These are phyloP conservation scores for Tachyglossus aculeatus DNA, from an alignment of 2,797 vertebrate genomes.

Conservation along the genomic window DNA sequence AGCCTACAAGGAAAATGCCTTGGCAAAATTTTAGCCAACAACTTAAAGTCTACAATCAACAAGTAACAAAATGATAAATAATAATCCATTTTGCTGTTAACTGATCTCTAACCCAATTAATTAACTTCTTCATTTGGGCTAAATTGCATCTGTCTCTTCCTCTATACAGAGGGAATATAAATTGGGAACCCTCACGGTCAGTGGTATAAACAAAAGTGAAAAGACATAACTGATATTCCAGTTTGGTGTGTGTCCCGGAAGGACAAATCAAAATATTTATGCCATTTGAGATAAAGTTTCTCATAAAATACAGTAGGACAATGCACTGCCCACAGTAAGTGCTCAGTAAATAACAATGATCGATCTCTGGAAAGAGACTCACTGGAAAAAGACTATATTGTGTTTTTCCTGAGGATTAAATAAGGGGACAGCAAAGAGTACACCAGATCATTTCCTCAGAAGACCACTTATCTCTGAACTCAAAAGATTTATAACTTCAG, in stretches of 20 bases:
- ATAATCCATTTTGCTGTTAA: not conserved
- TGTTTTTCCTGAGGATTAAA: too few relatives aligned
- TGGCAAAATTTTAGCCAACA: not conserved
- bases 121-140: not conserved
- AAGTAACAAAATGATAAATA: not conserved
- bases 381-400: too few relatives aligned
- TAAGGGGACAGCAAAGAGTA: slow-evolving; percentile 34
- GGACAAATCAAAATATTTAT: slow-evolving; percentile 1
- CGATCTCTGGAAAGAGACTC: too few relatives aligned
- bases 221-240: slow-evolving; percentile 5
- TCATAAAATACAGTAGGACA: not conserved
- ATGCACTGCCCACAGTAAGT: slow-evolving; percentile 16
- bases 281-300: not conserved
- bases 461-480: slow-evolving; percentile 24
- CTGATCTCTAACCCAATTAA: not conserved
- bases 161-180: not conserved
- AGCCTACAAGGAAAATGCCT: slow-evolving; percentile 14
- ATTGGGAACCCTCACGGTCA: not conserved
- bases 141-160: not conserved
- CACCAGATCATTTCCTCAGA: slow-evolving; percentile 38
- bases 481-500: slow-evolving; percentile 40
- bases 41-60: not conserved
- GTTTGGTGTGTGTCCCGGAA: slow-evolving; percentile 21
- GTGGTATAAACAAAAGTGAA: not conserved
- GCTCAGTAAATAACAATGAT: too few relatives aligned